These are phyloP conservation scores for Ooceraea biroi DNA, from an alignment of 1,140 invertebrate species.

Conservation along the genomic window DNA sequence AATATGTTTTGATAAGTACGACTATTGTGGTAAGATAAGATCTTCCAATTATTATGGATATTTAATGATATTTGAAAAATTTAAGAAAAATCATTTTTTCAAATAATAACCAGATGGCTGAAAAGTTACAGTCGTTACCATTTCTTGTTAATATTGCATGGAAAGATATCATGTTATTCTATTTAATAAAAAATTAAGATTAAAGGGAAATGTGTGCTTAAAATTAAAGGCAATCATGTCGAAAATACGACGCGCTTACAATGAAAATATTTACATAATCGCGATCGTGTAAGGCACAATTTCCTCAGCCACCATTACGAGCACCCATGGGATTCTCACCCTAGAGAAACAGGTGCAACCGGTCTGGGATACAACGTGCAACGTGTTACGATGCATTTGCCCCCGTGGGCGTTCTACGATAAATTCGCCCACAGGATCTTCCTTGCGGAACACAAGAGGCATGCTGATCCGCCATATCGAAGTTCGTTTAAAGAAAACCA, in stretches of 20 bases:
- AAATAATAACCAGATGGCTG: not conserved
- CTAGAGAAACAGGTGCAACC: conserved; percentile 62
- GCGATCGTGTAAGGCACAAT: conserved; percentile 41
- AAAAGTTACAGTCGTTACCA: conserved; percentile 1
- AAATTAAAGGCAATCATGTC: not conserved
- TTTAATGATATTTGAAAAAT: not conserved
- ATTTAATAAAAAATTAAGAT: not conserved
- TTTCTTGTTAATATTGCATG: not conserved
- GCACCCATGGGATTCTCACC: conserved; percentile 55
- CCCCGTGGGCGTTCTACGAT: conserved; percentile 60
- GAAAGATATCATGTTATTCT: not conserved
- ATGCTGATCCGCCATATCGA: conserved; percentile 21
- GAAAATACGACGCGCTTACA: not conserved
- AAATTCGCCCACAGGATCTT: conserved; percentile 65
- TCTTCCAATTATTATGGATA: not conserved
- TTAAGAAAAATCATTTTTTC: not conserved
- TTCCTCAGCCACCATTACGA: conserved; percentile 14
- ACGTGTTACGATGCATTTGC: conserved; percentile 56
- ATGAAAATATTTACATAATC: conserved; percentile 45
- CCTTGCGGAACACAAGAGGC: conserved; percentile 50
- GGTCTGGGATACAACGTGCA: conserved; percentile 61
- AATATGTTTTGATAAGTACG: not conserved
- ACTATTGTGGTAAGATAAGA: not conserved
- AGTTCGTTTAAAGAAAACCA: conserved; percentile 46
- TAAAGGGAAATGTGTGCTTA: not conserved